These are phyloP conservation scores for Epinephelus awoara DNA, from an alignment of 2,797 vertebrate genomes.

Conservation along the genomic window DNA sequence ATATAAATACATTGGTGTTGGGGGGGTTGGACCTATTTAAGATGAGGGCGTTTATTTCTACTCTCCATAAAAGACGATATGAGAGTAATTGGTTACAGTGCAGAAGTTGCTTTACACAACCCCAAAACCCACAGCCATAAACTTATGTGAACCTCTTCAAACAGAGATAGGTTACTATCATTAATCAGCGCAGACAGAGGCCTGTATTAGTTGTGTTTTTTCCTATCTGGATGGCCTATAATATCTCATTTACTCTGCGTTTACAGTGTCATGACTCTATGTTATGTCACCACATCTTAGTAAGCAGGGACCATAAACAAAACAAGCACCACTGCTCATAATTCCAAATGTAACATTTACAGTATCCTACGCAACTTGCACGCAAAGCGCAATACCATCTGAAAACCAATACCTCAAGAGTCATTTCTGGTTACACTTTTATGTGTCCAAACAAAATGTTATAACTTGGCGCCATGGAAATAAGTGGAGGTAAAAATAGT, in stretches of 20 bases:
- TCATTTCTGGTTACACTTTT: constrained; percentile 53
- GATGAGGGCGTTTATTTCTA: constrained; percentile 53
- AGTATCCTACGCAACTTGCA: constrained; percentile 10
- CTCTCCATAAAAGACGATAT: constrained; percentile 43
- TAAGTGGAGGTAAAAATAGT: constrained; percentile 81
- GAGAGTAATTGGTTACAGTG: constrained; percentile 41
- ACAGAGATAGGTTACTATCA: constrained; percentile 50
- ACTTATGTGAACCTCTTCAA: constrained; percentile 51
- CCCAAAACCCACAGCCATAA: constrained; percentile 60
- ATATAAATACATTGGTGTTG: too few relatives aligned
- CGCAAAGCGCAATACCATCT: constrained; percentile 49
- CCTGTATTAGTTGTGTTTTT: constrained; percentile 31
- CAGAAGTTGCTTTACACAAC: constrained; percentile 60
- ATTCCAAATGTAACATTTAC: constrained; percentile 44
- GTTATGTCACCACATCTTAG: constrained; percentile 72
- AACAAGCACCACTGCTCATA: constrained; percentile 45
- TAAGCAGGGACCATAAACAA: constrained; percentile 51
- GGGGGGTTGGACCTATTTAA: constrained; percentile 36
- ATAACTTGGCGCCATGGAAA: constrained; percentile 72
- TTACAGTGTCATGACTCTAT: constrained; percentile 47
- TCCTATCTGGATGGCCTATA: constrained; percentile 28
- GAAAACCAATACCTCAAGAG: constrained; percentile 50
- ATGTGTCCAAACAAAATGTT: constrained; percentile 73
- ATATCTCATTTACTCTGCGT: constrained; percentile 51
- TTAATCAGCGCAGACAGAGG: constrained; percentile 44